Conservation (phyloP, 2,797 vertebrate genomes). For the Pyrocephalus nanus region DNA sequence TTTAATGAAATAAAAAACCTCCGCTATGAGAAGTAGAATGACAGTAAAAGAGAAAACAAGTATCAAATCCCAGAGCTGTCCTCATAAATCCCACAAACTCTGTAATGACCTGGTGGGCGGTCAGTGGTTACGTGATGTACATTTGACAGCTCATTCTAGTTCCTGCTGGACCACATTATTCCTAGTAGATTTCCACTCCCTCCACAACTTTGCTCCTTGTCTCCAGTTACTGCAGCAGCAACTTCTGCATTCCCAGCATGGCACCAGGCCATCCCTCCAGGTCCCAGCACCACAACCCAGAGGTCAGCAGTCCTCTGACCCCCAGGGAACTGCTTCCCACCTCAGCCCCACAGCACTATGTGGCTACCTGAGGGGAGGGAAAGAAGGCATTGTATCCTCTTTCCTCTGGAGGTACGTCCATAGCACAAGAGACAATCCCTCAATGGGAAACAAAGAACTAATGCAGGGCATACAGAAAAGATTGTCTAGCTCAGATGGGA, state of each 20-base stretch:
- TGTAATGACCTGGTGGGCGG: accelerated
- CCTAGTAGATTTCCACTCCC: not conserved
- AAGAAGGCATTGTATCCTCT: not conserved
- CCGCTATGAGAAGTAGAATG: not conserved
- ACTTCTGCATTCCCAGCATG: accelerated
- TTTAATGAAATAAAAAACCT: not conserved
- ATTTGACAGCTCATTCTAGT: not conserved
- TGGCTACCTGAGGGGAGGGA: not conserved
- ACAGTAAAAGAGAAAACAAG: not conserved
- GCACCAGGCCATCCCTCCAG: accelerated
- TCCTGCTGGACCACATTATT: not conserved
- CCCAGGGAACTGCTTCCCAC: not conserved
- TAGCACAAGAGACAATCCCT: not conserved
- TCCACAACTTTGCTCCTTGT: not conserved
- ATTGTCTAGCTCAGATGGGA: not conserved
- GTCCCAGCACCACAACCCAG: not conserved
- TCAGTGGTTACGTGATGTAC: accelerated
- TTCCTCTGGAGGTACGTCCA: not conserved
- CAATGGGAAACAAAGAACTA: not conserved
- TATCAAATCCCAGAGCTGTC: not conserved
- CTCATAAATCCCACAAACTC: not conserved
- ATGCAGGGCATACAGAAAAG: not conserved
- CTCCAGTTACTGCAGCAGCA: not conserved
- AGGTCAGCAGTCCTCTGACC: not conserved
- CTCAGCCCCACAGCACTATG: not conserved